Evolutionary conservation across 2,113 vertebrate genomes (phyloP), one percentile per base, ranked within the genome.

Genomic region (Vireo altiloquus): DNA sequence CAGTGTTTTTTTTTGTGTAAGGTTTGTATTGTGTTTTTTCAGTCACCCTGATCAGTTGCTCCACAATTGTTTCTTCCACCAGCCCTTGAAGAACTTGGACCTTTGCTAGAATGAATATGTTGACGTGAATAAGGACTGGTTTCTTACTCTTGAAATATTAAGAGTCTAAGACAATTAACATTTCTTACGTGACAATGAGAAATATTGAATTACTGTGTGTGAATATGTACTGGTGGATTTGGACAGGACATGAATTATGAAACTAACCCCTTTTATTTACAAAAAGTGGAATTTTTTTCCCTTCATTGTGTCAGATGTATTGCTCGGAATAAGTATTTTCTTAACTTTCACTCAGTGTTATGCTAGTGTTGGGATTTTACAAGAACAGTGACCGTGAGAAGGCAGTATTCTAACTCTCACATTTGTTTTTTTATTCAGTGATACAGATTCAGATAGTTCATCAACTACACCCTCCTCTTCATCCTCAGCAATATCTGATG

Each of bases 361-460:
- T 44, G 31, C 20, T 80, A 9, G 35, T 63, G 8, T 39, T 85
- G 39, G 23, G 14, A 44, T 71, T 56, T 39, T 64, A 40, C 9
- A 59, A n/a, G 21, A 49, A 18, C 5, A 33, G 11, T 44, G 16
- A 39, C 39, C 72, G 3, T 25, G 22, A 35, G 44, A 88, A 44
- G 16, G 74, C 68, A 52, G 4, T 80, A 4, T 90, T 94, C 37
- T 83, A 71, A 87, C 18, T 78, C 22, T 6, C 2, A 0, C 37
- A 33, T 91, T 94, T 87, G 8, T 96, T 74, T 46, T 95, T 78
- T 35, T 39, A 33, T 93, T 50, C 74, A 98, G 98, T 90, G 98
- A 98, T 57, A 90, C 95, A 0, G 97, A 98, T 94, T 97, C 98
- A 13, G 97, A 97, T 63, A 97, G 96, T 95, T 98, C 98, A 39